Percentiles rank a stretch among this genome's conserved stretches.
These are phyloP conservation scores for Galemys pyrenaicus DNA, from an alignment of 2,113 vertebrate genomes.

Conservation along the genomic window DNA sequence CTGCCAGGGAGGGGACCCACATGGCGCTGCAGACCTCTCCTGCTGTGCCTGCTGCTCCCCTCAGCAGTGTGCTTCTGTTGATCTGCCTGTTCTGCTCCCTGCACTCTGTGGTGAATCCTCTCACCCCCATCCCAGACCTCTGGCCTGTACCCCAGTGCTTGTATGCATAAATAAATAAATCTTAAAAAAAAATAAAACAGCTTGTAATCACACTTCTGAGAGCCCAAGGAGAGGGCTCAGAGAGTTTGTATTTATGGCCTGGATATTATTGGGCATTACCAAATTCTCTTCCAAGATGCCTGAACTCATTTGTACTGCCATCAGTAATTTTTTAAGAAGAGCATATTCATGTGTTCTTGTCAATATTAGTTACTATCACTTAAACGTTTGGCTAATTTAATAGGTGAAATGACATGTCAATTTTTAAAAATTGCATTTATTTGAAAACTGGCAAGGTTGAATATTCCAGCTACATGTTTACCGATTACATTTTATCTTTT, in stretches of 20 bases:
- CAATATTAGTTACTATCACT: not conserved
- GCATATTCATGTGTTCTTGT: not conserved
- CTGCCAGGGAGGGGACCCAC: no score
- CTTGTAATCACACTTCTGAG: not conserved
- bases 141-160: no score
- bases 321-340: not conserved
- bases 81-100: no score
- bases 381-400: constrained; percentile 28
- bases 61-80: no score
- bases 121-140: no score
- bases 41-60: no score
- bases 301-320: not conserved
- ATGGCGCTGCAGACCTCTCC: no score
- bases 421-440: constrained; percentile 28
- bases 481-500: constrained; percentile 21
- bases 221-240: not conserved
- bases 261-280: not conserved
- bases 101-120: no score
- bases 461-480: not conserved
- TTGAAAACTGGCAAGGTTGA: constrained; percentile 40
- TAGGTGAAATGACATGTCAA: not conserved
- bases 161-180: no score
- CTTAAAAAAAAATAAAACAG: no score
- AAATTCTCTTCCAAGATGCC: not conserved
- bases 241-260: not conserved